Conservation (phyloP, 1,140 invertebrate species). For the Drosophila busckii region DNA sequence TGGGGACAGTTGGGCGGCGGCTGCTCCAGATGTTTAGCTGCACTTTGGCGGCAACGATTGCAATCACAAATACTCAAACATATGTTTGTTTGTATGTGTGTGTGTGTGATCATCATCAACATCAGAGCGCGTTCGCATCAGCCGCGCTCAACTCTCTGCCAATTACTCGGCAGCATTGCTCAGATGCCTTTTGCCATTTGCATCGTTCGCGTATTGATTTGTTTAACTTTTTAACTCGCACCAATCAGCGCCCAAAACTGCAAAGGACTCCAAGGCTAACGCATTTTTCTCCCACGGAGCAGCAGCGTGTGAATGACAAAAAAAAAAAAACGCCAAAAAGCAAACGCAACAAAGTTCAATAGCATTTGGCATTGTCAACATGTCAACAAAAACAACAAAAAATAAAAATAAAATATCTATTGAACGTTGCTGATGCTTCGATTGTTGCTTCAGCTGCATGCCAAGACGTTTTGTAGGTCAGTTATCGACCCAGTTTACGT, state of each 20-base stretch:
- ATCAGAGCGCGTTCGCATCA: conserved; percentile 53
- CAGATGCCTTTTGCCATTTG: conserved; percentile 73
- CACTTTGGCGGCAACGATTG: conserved; percentile 56
- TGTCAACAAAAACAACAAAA: no score
- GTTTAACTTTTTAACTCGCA: conserved; percentile 44
- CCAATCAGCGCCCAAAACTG: conserved; percentile 26
- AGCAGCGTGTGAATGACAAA: conserved; percentile 64
- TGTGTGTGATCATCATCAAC: conserved; percentile 46
- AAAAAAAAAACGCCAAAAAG: no score
- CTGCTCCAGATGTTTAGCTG: conserved; percentile 76
- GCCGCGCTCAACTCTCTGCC: conserved; percentile 42
- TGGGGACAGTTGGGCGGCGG: conserved; percentile 33
- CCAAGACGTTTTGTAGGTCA: conserved; percentile 51
- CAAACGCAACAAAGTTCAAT: no score
- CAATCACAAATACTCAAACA: conserved; percentile 43
- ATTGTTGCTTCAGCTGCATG: conserved; percentile 15
- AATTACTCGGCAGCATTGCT: conserved; percentile 71
- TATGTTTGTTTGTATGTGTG: background rate
- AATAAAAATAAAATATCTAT: no score
- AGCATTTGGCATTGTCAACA: no score
- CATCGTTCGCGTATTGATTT: conserved; percentile 77
- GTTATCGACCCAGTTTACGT: conserved; percentile 69
- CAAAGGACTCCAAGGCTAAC: conserved; percentile 24
- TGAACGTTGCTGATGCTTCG: background rate
- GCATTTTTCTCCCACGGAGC: conserved; percentile 72